Evolutionary conservation across 2,797 vertebrate species (phyloP), one percentile per base, ranked within the genome.

Genomic region (Cuculus canorus): DNA sequence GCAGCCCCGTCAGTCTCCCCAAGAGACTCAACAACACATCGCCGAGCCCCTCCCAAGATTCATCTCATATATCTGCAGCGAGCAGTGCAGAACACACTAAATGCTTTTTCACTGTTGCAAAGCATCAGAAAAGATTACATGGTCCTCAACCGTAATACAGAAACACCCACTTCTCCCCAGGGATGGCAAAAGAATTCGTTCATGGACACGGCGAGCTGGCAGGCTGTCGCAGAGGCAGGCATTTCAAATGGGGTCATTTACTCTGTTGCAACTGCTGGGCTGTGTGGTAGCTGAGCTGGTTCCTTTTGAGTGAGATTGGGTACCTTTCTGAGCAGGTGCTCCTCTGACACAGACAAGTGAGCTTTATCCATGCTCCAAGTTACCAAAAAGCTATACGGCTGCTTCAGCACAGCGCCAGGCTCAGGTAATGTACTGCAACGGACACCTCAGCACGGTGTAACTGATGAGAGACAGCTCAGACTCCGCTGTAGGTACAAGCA

Each of bases 151-250:
- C 0, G 0, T 33, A 82, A 50, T 24, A 66, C 21, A 17, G 48
- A 37, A 65, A 69, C 10, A 27, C 5, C 7, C 0, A 0, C 18
- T 70, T 35, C 70, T 88, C 32, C 61, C 32, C 3, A 22, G 21
- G 57, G 41, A 61, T 86, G 61, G 32, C 3, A 4, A 35, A 77
- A 72, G 22, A 48, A 30, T 3, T 13, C 28, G 65, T 52, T 66
- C 1, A 3, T 0, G 1, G 65, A 39, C 8, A 41, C 35, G 1
- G 1, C 0, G 1, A 65, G 43, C 25, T 47, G 48, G 65, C 86
- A 86, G 77, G 59, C 32, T 69, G 71, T 43, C 1, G 1, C 45
- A 48, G 35, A 43, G 48, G 65, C 86, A 86, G 41, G 17, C 3
- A 1, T 35, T 68, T 54, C 77, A 59, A 43, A 69, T 1, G 25